Evolutionary conservation across 2,113 vertebrate genomes (phyloP).

Genomic region (Chionis minor): DNA sequence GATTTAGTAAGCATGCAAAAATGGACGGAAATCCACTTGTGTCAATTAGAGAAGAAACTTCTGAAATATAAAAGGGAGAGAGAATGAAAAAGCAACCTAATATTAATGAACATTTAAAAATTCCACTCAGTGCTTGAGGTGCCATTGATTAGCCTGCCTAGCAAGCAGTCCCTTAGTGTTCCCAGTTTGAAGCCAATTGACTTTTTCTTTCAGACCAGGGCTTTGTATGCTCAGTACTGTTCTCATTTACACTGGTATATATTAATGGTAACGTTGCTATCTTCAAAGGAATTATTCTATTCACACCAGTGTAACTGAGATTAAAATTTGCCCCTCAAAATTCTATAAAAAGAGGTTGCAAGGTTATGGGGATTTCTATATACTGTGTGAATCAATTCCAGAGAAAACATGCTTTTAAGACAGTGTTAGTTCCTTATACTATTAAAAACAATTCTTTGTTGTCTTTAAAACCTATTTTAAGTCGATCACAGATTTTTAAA

Average conservation of each 20-base stretch:
- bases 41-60: background rate
- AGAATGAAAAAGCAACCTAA: background rate
- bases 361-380: background rate
- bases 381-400: background rate
- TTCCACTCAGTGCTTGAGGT: background rate
- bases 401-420: conserved; percentile 21
- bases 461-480: conserved; percentile 20
- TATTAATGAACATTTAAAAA: conserved; percentile 19
- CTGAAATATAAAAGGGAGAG: background rate
- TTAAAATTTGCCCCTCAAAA: conserved; percentile 22
- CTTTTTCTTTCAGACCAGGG: conserved; percentile 1
- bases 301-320: background rate
- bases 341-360: background rate
- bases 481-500: conserved; percentile 45
- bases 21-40: background rate
- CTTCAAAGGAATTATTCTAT: conserved; percentile 19
- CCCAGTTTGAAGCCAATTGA: conserved; percentile 17
- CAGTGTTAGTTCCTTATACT: background rate
- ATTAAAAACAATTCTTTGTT: conserved; percentile 15
- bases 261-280: background rate
- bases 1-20: background rate
- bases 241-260: conserved; percentile 23
- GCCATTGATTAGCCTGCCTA: conserved; percentile 13
- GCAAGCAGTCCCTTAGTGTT: background rate
- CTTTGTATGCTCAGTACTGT: conserved; percentile 18